Evolutionary conservation across 2,797 vertebrate species (phyloP).

Genomic region (Falco cherrug): DNA sequence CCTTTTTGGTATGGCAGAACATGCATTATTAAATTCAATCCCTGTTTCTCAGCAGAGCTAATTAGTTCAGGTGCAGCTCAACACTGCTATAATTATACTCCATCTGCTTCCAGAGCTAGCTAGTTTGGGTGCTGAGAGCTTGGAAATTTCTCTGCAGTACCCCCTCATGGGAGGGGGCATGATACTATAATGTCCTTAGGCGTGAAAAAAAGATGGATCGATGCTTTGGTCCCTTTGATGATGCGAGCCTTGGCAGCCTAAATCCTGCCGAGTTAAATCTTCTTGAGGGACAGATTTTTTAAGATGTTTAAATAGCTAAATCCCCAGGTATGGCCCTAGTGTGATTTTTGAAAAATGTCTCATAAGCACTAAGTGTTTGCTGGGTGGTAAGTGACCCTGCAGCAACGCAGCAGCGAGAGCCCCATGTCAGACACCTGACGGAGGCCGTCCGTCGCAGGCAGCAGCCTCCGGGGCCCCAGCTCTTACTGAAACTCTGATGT

Average conservation of each 20-base stretch:
- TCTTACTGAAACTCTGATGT: not conserved
- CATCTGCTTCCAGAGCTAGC: constrained; percentile 65
- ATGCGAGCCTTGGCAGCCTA: constrained; percentile 12
- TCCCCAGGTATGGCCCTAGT: constrained; percentile 15
- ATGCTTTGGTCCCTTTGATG: constrained; percentile 43
- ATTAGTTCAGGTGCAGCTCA: constrained; percentile 72
- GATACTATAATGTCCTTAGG: constrained; percentile 51
- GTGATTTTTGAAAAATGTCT: constrained; percentile 51
- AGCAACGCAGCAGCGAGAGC: not conserved
- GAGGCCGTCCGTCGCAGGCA: not conserved
- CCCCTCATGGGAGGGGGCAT: constrained; percentile 27
- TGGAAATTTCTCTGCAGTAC: constrained; percentile 61
- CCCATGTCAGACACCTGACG: fast-evolving
- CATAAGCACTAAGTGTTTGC: not conserved
- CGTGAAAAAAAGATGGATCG: constrained; percentile 57
- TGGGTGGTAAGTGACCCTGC: constrained; percentile 9
- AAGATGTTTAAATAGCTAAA: constrained; percentile 57
- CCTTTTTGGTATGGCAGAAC: constrained; percentile 63
- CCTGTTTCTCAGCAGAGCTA: constrained; percentile 72
- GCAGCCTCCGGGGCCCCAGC: not conserved
- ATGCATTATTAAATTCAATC: constrained; percentile 73
- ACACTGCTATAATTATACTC: constrained; percentile 67
- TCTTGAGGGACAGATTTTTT: constrained; percentile 53
- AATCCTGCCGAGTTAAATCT: constrained; percentile 49
- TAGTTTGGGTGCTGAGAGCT: constrained; percentile 66